These are phyloP conservation scores for Myrmophylax atrothorax DNA, from an alignment of 2,113 vertebrate genomes.

Conservation along the genomic window DNA sequence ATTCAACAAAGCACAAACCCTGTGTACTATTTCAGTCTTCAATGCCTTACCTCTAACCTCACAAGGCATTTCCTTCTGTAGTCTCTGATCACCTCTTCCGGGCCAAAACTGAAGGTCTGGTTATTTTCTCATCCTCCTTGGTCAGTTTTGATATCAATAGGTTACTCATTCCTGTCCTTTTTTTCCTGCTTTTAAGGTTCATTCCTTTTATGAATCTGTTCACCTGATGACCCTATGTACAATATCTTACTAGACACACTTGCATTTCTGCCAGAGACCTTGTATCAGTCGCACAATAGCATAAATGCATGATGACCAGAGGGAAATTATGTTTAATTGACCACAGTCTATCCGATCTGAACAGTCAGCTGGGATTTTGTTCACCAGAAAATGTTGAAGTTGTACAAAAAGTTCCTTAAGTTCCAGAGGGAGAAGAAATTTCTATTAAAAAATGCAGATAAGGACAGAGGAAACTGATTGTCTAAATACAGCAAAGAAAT, in stretches of 20 bases:
- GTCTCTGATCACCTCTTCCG: not conserved
- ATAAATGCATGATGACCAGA: not conserved
- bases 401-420: not conserved
- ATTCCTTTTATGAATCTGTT: not conserved
- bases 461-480: not conserved
- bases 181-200: not conserved
- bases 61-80: not conserved
- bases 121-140: constrained; percentile 16
- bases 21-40: not conserved
- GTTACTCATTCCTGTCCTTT: not conserved
- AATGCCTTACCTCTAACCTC: not conserved
- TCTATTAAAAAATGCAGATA: not conserved
- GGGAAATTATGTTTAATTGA: not conserved
- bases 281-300: not conserved
- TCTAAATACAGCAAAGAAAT: not conserved
- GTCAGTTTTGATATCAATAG: not conserved
- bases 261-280: not conserved
- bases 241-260: not conserved
- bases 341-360: not conserved
- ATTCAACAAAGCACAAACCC: not conserved
- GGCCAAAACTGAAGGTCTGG: not conserved
- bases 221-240: not conserved
- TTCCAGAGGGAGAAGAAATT: not conserved
- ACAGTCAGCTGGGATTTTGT: not conserved
- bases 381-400: not conserved